Evolutionary conservation across 2,888 invertebrate species (phyloP).

Genomic region (Onthophagus sagittarius): DNA sequence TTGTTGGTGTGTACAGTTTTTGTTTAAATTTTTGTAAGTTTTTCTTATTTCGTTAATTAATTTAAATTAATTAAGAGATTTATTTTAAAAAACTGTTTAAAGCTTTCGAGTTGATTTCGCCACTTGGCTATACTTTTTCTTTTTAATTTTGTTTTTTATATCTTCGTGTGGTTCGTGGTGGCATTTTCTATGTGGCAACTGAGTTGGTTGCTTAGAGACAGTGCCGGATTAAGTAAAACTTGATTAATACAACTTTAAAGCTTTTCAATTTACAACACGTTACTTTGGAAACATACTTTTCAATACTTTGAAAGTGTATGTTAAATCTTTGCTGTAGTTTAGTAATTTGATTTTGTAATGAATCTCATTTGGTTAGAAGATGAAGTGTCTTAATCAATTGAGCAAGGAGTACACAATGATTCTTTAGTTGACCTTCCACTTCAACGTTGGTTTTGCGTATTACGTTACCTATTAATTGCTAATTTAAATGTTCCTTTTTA

Average conservation of each 20-base stretch:
- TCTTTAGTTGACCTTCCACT: too few species aligned
- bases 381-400: not conserved
- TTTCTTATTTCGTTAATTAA: too few species aligned
- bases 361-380: not conserved
- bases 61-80: too few species aligned
- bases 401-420: not conserved
- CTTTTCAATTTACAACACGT: not conserved
- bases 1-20: too few species aligned
- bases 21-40: too few species aligned
- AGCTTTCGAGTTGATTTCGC: too few species aligned
- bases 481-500: not conserved
- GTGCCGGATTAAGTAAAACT: not conserved
- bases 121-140: not conserved
- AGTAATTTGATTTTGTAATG: not conserved
- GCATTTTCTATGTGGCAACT: not conserved
- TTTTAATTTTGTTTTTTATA: not conserved
- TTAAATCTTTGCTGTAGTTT: not conserved
- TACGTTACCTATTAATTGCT: too few species aligned
- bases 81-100: too few species aligned
- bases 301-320: too few species aligned
- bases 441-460: too few species aligned
- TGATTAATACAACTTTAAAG: not conserved
- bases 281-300: too few species aligned
- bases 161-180: not conserved
- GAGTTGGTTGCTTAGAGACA: not conserved